Evolutionary conservation across 2,113 vertebrate species (phyloP), one percentile per base, ranked within the genome.

Genomic region (Loxodonta africana): DNA sequence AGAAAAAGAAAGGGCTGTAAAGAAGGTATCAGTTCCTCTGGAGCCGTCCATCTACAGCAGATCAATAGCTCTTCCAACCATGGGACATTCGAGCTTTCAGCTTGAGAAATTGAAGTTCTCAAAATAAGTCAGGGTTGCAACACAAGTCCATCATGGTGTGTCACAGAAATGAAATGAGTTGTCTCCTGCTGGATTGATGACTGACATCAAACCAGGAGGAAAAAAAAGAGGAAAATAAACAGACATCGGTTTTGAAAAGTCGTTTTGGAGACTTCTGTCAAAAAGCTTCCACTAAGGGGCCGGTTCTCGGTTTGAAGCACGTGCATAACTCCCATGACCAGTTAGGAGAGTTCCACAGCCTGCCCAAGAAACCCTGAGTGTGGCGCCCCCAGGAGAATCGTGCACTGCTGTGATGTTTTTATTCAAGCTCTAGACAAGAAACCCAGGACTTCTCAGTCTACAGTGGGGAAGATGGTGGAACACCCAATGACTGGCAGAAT

Each of bases 111-210:
- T 99, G 99, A 99, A 99, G 99, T 99, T 99, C 99, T 99, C 98
- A 99, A 99, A 99, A 99, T 98, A 99, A 99, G 99, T 99, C 99
- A 98, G 99, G 98, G 99, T 99, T 99, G 98, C 98, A 98, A 98
- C 99, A 98, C 98, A 98, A 99, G 99, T 99, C 99, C 99, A 99
- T 99, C 99, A 99, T 99, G 98, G 98, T 98, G 98, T 99, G 99
- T 99, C 99, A 99, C 98, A 97, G 98, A 99, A 99, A 99, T 99
- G 99, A 99, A 99, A 99, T 99, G 99, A 99, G 99, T 99, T 99
- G 99, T 99, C 99, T 99, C 98, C 98, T 98, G 98, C 98, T 99
- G 98, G 99, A 99, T 99, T 99, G 99, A 99, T 99, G 99, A 98
- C 99, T 99, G 99, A 99, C 99, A 99, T 98, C 98, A 98, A 98